Evolutionary conservation across 2,888 invertebrate genomes (phyloP).

Genomic region (Mythimna loreyi): DNA sequence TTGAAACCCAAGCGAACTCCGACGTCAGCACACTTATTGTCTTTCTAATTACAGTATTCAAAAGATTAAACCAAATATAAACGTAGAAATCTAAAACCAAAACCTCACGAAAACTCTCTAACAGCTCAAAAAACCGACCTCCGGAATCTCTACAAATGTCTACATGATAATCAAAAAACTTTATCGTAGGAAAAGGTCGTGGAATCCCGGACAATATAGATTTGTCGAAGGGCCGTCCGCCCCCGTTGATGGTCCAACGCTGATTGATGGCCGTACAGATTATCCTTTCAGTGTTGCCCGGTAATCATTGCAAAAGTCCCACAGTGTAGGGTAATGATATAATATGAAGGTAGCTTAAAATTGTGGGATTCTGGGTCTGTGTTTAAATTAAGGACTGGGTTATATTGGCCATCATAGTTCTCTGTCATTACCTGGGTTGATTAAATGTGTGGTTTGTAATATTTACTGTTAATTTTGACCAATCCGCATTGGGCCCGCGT

Average conservation of each 20-base stretch:
- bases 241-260: slow-evolving; percentile 45
- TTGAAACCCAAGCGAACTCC: too few species aligned
- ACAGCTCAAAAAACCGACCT: slow-evolving; percentile 27
- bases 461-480: neutral
- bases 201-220: slow-evolving; percentile 59
- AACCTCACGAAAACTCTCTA: slow-evolving; percentile 5
- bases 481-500: too few species aligned
- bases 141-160: slow-evolving; percentile 32
- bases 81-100: slow-evolving; percentile 2
- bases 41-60: too few species aligned
- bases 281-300: slow-evolving; percentile 54
- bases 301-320: slow-evolving; percentile 60
- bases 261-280: slow-evolving; percentile 69
- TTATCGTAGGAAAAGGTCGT: slow-evolving; percentile 50
- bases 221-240: slow-evolving; percentile 58
- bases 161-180: slow-evolving; percentile 54
- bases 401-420: slow-evolving; percentile 5
- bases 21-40: too few species aligned
- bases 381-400: slow-evolving; percentile 27
- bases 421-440: slow-evolving; percentile 16
- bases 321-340: slow-evolving; percentile 57
- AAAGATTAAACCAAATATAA: too few species aligned
- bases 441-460: neutral
- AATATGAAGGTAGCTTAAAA: slow-evolving; percentile 40
- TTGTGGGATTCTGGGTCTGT: slow-evolving; percentile 19